Evolutionary conservation across 2,113 vertebrate species (phyloP).

Genomic region (Steatornis caripensis): DNA sequence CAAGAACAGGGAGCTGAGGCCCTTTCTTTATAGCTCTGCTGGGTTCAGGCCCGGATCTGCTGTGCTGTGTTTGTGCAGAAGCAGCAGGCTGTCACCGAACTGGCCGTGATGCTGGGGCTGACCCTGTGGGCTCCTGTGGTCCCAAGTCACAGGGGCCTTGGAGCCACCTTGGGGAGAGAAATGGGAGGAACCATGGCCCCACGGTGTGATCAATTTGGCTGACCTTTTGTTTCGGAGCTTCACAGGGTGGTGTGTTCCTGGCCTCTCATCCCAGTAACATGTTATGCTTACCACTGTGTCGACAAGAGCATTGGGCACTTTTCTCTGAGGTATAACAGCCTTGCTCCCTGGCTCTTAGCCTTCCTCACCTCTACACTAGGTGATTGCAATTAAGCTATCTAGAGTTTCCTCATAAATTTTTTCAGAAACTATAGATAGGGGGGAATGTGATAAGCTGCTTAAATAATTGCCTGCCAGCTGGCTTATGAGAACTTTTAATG

Average conservation of each 20-base stretch:
- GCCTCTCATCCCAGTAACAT: not conserved
- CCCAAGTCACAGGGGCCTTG: not conserved
- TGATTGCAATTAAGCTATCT: not conserved
- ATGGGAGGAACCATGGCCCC: not conserved
- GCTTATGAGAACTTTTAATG: slow-evolving; percentile 14
- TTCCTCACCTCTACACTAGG: not conserved
- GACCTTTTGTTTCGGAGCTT: not conserved
- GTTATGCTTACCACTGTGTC: fast-evolving
- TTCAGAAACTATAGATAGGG: not conserved
- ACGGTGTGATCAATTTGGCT: not conserved
- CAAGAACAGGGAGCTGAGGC: not conserved
- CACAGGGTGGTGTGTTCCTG: not conserved
- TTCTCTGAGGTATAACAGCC: not conserved
- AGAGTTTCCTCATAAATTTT: not conserved
- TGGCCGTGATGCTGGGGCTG: not conserved
- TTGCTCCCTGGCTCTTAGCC: not conserved
- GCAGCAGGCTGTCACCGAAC: not conserved
- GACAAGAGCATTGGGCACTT: not conserved
- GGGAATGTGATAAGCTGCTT: slow-evolving; percentile 19
- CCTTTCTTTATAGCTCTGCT: not conserved
- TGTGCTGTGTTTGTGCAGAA: not conserved
- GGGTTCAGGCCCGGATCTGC: not conserved
- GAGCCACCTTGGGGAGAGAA: not conserved
- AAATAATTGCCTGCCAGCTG: slow-evolving; percentile 46
- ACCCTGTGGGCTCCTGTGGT: not conserved